Evolutionary conservation across 2,888 invertebrate species (phyloP), one percentile per base, ranked within the genome.

Genomic region (Netelia melanura): DNA sequence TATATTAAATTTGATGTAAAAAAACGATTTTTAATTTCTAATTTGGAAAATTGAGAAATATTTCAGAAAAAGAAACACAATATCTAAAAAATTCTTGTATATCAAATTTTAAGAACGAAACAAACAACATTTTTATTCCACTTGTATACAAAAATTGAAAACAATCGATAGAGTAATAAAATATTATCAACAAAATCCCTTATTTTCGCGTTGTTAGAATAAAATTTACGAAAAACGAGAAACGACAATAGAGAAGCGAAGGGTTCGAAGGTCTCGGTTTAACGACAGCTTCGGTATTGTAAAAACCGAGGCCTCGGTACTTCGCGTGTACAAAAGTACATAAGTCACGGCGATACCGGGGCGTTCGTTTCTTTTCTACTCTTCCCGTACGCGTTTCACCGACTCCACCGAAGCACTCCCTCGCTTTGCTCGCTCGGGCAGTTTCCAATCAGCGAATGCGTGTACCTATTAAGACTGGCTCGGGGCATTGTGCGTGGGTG

Each of bases 371-470:
- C 76, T 80, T 84, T 76, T 65, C 61, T 67, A 65, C 74, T 58
- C 30, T 30, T 30, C 21, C 79, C 68, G 81, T 71, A 67, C 68
- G 68, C 64, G 62, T 80, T 80, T 65, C 44, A 67, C 30, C 17
- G 64, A 38, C 14, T 54, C 17, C 0, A 30, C 30, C 30, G 30
- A 30, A 65, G 48, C 76, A 30, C 75, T 76, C 62, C 77, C 21
- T n/a, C 67, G 74, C 56, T 30, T 78, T 23, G 65, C 80, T 83
- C 81, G 85, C 61, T 75, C 78, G 58, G 75, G 82, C 82, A 90
- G 90, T 89, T 92, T 93, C 91, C 93, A 93, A 93, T 93, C 93
- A 93, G 90, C 91, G 91, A 90, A 92, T 92, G 91, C 93, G 91
- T 93, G 91, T 93, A 93, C 91, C 92, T 92, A 93, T 93, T 93